Conservation (phyloP, 2,797 vertebrate species). For the Neomorphus geoffroyi region DNA sequence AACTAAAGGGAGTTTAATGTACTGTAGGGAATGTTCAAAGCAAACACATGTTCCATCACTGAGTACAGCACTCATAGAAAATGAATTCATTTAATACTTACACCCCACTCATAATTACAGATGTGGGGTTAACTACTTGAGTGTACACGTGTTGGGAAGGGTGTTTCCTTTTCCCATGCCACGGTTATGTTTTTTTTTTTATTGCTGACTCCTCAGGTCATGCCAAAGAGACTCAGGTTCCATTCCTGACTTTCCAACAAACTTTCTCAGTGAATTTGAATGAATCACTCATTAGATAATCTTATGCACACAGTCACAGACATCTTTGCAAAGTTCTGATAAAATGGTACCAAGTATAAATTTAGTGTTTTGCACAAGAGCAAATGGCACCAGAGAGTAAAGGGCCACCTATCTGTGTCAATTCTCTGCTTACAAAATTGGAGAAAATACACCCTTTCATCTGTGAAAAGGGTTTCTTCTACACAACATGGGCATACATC, state of each 20-base stretch:
- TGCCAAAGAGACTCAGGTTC: not conserved
- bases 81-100: not conserved
- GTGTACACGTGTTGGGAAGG: not conserved
- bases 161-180: not conserved
- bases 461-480: not conserved
- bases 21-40: not conserved
- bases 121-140: not conserved
- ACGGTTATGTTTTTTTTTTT: not conserved
- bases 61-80: not conserved
- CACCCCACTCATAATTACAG: not conserved
- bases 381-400: not conserved
- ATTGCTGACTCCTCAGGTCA: not conserved
- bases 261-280: not conserved
- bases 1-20: not conserved
- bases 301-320: not conserved
- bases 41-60: not conserved
- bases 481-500: not conserved
- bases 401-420: not conserved
- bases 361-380: not conserved
- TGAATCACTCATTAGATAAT: not conserved
- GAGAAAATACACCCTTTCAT: not conserved
- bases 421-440: not conserved
- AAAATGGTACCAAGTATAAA: not conserved
- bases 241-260: not conserved
- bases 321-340: not conserved